These are phyloP conservation scores for Drosophila cracens DNA, from an alignment of 2,888 invertebrate genomes.

Conservation along the genomic window DNA sequence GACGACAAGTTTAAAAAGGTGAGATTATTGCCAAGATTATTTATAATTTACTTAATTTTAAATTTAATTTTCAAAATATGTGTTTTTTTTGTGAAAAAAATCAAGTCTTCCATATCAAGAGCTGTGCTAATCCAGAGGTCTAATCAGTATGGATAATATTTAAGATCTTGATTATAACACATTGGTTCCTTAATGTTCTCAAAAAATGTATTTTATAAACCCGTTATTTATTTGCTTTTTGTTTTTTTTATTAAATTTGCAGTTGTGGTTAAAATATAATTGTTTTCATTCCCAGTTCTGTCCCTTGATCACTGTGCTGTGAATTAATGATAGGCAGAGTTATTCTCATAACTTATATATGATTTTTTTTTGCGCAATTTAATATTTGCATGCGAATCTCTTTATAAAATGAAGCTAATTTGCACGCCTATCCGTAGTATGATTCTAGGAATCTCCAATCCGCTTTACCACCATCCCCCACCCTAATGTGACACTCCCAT, in stretches of 20 bases:
- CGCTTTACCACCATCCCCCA: slow-evolving; percentile 9
- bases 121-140: too few species aligned
- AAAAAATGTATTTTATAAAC: too few species aligned
- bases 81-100: too few species aligned
- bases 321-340: slow-evolving; percentile 3
- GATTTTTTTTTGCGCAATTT: background rate
- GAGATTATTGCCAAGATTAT: slow-evolving; percentile 17
- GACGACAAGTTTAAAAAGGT: slow-evolving; percentile 33
- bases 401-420: slow-evolving; percentile 37
- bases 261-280: background rate
- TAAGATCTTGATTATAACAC: too few species aligned
- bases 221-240: too few species aligned
- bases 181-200: too few species aligned
- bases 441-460: slow-evolving; percentile 37
- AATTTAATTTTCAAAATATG: too few species aligned
- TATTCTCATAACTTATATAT: slow-evolving; percentile 12
- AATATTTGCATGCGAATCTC: slow-evolving; percentile 18
- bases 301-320: slow-evolving; percentile 6
- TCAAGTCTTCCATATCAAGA: too few species aligned
- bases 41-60: too few species aligned
- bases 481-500: background rate
- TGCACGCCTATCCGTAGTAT: slow-evolving; percentile 24
- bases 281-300: background rate
- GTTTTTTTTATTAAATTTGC: background rate
- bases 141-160: too few species aligned